Evolutionary conservation across 2,797 vertebrate genomes (phyloP).

Genomic region (Zenarchopterus dispar): DNA sequence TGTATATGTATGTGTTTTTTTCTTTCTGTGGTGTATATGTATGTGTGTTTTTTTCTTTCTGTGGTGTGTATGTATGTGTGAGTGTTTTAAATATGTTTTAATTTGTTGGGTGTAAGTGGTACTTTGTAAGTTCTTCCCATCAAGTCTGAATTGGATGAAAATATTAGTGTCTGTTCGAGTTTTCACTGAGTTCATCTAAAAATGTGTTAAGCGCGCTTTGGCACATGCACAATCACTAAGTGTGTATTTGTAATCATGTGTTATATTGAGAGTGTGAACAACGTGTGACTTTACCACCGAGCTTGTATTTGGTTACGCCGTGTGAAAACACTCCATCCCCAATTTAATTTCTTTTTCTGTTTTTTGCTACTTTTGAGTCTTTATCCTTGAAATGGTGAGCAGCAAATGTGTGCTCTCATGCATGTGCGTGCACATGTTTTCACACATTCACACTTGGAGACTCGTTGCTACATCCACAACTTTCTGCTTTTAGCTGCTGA

Average conservation of each 20-base stretch:
- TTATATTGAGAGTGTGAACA: slow-evolving; percentile 29
- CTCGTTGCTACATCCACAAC: no score
- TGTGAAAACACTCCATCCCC: slow-evolving; percentile 26
- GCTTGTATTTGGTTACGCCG: slow-evolving; percentile 26
- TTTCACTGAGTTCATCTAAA: slow-evolving; percentile 33
- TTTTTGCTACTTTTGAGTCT: slow-evolving; percentile 15
- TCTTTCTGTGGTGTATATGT: no score
- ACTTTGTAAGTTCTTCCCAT: slow-evolving; percentile 22
- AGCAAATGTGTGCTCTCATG: neutral
- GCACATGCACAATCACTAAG: slow-evolving; percentile 35
- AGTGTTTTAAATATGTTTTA: neutral
- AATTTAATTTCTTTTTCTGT: slow-evolving; percentile 28
- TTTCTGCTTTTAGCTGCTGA: no score
- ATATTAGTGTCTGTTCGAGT: neutral
- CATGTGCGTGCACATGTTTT: no score
- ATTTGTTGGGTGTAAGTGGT: slow-evolving; percentile 1
- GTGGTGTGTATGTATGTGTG: no score
- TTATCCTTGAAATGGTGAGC: slow-evolving; percentile 41
- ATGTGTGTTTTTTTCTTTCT: no score
- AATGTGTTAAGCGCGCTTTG: slow-evolving; percentile 42
- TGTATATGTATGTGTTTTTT: no score
- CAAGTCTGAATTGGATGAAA: slow-evolving; percentile 15
- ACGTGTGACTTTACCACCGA: neutral
- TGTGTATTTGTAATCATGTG: neutral
- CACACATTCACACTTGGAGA: no score